phyloP scores from a whole-genome alignment of 2,113 vertebrate species.

The Plectropomus leopardus region DNA sequence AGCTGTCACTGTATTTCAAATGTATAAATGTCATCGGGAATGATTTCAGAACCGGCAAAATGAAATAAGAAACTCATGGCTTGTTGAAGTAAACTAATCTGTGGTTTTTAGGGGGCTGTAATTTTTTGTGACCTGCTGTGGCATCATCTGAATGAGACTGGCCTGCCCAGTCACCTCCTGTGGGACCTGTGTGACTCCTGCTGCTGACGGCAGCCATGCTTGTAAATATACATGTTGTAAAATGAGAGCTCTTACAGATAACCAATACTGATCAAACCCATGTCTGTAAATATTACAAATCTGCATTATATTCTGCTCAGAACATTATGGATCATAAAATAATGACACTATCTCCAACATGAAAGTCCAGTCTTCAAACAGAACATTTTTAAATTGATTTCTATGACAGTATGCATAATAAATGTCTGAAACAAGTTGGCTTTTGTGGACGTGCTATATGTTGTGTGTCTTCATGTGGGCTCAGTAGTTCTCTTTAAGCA shows the following conservation, averaged over 20 bases:
- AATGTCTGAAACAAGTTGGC: conserved; percentile 52
- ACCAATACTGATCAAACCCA: conserved; percentile 33
- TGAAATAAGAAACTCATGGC: neutral
- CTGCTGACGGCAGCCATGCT: conserved; percentile 25
- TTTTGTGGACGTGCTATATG: neutral
- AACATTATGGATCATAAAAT: conserved; percentile 16
- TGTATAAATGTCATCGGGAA: conserved; percentile 21
- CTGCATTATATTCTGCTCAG: conserved; percentile 33
- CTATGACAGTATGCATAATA: conserved; percentile 65
- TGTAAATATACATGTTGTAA: conserved; percentile 69
- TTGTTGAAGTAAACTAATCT: conserved; percentile 22
- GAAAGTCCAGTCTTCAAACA: conserved; percentile 44
- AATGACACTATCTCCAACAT: conserved; percentile 31
- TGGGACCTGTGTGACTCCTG: conserved; percentile 16
- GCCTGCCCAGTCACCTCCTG: conserved; percentile 3
- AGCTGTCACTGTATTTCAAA: conserved; percentile 61
- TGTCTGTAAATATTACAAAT: conserved; percentile 69
- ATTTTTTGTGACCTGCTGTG: conserved; percentile 26
- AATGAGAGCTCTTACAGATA: conserved; percentile 39
- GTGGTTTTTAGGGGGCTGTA: conserved; percentile 33
- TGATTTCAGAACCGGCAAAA: conserved; percentile 10
- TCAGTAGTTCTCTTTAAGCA: too few relatives aligned
- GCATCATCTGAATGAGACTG: conserved; percentile 2
- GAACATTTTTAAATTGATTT: conserved; percentile 64
- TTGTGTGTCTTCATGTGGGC: neutral